These are phyloP conservation scores for Rhinoraja longicauda DNA, from an alignment of 2,797 vertebrate genomes.

Conservation along the genomic window DNA sequence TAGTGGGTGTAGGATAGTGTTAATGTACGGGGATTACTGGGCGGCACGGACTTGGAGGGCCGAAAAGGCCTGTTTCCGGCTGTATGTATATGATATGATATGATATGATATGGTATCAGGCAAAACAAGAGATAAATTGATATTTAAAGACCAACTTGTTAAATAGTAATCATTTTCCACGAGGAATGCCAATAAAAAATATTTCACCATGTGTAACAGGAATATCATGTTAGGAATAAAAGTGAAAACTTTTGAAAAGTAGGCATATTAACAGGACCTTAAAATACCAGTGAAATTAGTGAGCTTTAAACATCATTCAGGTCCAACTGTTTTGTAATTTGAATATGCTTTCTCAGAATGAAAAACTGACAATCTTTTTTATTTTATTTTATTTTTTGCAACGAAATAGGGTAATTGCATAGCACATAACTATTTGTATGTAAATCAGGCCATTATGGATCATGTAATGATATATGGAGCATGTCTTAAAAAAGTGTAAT, in stretches of 20 bases:
- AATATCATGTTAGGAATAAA: not conserved
- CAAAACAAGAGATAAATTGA: not conserved
- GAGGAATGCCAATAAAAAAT: not conserved
- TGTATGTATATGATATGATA: no score
- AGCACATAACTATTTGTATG: not conserved
- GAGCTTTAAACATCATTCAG: not conserved
- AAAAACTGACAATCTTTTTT: not conserved
- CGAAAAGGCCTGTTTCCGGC: no score
- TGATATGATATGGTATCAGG: no score
- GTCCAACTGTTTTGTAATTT: not conserved
- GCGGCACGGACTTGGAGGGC: no score
- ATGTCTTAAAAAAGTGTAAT: not conserved
- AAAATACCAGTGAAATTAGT: not conserved
- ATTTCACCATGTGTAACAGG: not conserved
- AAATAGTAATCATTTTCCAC: not conserved
- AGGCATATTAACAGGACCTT: not conserved
- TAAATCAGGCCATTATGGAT: not conserved
- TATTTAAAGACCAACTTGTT: not conserved
- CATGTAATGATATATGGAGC: not conserved
- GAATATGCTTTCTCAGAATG: not conserved
- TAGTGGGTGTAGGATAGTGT: no score
- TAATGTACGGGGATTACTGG: no score
- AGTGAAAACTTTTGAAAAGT: not conserved
- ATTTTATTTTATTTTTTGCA: not conserved
- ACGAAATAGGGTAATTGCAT: not conserved